Base-by-base conservation (phyloP, 2,113 vertebrate species). In the Lophotis ruficrista region DNA sequence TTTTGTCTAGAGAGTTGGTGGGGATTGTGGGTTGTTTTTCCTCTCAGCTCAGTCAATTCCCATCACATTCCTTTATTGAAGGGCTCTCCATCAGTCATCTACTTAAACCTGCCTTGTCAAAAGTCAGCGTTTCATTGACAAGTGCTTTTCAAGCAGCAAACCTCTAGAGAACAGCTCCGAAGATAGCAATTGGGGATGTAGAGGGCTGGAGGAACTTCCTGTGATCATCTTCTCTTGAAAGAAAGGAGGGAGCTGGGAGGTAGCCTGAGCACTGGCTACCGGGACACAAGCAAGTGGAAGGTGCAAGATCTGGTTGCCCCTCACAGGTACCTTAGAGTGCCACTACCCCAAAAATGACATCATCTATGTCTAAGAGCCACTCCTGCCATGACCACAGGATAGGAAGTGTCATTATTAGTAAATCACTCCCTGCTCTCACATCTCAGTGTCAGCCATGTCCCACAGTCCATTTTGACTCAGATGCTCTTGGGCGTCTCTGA, bases 101-200 rank as follows among this genome's bases (percentile, higher is more conserved):
- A 89, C 79, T 96, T 96, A 93, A 33, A 91, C 83, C 89, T 94
- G 83, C 60, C 86, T 94, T 95, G 87, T 93, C 96, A 97, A 95
- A 93, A 95, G 90, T 86, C 89, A 77, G 69, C 93, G 83, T 92
- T 94, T 93, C 89, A 90, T 61, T 95, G 93, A 87, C 88, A 96
- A 94, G 82, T 56, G 75, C 73, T 95, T 96, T 92, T 95, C 91
- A 94, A 76, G 70, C 48, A 83, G 86, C 69, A 90, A 81, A 78
- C 80, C 62, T 87, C 78, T 80, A 77, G 88, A 95, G 81, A 60
- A 94, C 54, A 95, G 79, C 35, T 93, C 94, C 93, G 76, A 96
- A 37, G 1, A 95, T 92, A 94, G 93, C 54, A 66, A 77, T 56
- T 69, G 70, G 65, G 87, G 61, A 97, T 97, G 96, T 96, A 95